Base-by-base conservation (phyloP, 2,113 vertebrate species). In the Stigmatopora nigra region DNA sequence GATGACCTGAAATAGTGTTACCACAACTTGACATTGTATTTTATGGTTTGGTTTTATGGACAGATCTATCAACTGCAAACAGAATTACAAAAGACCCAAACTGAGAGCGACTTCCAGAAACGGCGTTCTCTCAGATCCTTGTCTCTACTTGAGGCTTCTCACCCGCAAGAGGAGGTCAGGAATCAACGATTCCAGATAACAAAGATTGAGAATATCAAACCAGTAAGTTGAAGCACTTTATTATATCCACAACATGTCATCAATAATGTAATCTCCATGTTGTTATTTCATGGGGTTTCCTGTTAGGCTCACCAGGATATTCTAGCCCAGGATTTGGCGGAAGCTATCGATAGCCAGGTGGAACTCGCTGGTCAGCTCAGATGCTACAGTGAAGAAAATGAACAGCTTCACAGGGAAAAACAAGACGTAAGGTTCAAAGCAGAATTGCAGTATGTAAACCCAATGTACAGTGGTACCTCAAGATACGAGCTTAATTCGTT, bases 51-150 rank as follows among this genome's bases (percentile, higher is more conserved):
- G 0, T 1, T n/a, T n/a, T n/a, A n/a, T n/a, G n/a, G 3, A 11
- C 86, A 95, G 94, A 75, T 94, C 17, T 94, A 93, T 4, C 87
- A 93, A 78, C 67, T 87, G 53, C 91, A 92, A 83, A 90, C 88
- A 41, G 91, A 94, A 66, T 78, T 94, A 35, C 88, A 89, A 48
- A 88, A 87, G 4, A 80, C 82, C 20, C 82, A 86, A 62, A 78
- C 72, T 0, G 87, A 89, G 72, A 83, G 77, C 1, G 84, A 87
- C 45, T 87, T 89, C n/a, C 88, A 93, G 67, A 88, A 80, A 68
- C 83, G 81, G 53, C 70, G 64, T 13, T 89, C 93, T 0, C 70
- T 90, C 55, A 75, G 66, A 56, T 69, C 65, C 17, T 51, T 25
- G 4, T 56, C 68, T 0, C 1, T 63, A 25, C 49, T 35, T 4